Conservation (phyloP, 92 coral and sea anemone species). For the Epizoanthus rinbou region DNA sequence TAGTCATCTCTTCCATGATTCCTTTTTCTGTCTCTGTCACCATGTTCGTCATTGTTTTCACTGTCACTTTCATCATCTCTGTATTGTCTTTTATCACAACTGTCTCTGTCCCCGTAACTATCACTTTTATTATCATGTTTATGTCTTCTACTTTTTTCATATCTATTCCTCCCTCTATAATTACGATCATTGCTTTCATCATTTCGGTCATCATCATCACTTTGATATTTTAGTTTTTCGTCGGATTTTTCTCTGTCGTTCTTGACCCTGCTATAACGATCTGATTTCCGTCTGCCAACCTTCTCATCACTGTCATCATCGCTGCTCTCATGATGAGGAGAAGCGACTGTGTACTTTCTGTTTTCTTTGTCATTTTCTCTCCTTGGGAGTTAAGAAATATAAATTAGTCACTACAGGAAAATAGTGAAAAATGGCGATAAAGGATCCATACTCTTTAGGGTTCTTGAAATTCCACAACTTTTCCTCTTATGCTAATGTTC, state of each 20-base stretch:
- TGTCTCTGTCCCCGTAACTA: constrained; percentile 31
- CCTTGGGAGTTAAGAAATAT: background rate
- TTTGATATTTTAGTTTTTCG: constrained; percentile 1
- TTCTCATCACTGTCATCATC: background rate
- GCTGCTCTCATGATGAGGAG: background rate
- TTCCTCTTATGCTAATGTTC: no score
- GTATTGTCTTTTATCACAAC: constrained; percentile 37
- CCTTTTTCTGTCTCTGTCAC: constrained; percentile 36
- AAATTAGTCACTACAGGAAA: no score
- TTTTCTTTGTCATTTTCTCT: constrained; percentile 44
- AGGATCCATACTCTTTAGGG: no score
- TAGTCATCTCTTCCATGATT: constrained; percentile 45
- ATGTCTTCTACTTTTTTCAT: constrained; percentile 3
- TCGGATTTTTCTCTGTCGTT: background rate
- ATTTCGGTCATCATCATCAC: constrained; percentile 59
- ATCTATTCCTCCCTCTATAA: constrained; percentile 28
- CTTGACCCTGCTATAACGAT: background rate
- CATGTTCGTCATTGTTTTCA: background rate
- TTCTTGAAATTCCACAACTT: no score
- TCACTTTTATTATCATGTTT: constrained; percentile 53
- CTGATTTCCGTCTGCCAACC: background rate
- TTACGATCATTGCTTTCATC: constrained; percentile 25
- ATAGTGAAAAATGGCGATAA: no score
- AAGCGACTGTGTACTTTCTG: background rate
- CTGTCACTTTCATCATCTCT: constrained; percentile 41